Base-by-base conservation (phyloP, 2,888 invertebrate genomes). In the Stegana nigrithorax region DNA sequence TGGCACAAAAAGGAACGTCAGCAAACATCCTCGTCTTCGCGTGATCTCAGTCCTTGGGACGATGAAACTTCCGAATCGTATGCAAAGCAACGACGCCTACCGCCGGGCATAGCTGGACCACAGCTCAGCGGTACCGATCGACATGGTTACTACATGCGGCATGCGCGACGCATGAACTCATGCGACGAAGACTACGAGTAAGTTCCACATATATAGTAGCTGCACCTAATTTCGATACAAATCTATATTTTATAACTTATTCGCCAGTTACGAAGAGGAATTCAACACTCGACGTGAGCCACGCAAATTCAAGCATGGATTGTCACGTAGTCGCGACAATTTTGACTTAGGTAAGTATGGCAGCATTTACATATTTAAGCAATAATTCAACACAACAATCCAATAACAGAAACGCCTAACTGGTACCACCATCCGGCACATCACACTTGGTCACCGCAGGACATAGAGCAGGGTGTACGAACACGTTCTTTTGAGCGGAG, bases 1-100 rank as follows among this genome's bases (percentile, higher is more conserved):
- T 86, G 88, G 88, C 87, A 79, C 73, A 87, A 87, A 83, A 89
- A 88, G 17, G 81, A 81, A 3, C 80, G 81, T 1, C 90, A 90
- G 82, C 90, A 91, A 81, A 89, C 91, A 0, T 91, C 92, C 0
- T 92, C 92, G 0, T 91, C 91, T 6, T 92, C 92, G 0, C 87
- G 93, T 0, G 93, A 94, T 81, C 90, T 91, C 21, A 92, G 93
- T 51, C 92, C 93, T 2, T 93, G 93, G 93, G 93, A 93, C 66
- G 92, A 92, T 67, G 93, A 93, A 73, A 87, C 72, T 75, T 88
- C 85, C 66, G 90, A 86, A 71, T 25, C 47, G 14, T 88, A 87
- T 80, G 86, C 80, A 81, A 87, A 84, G 85, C 88, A 81, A 27
- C 66, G 67, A 39, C 64, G 61, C 10, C 17, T 62, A 50, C 68